These are phyloP conservation scores for Chromoteleia sp. DNA, from an alignment of 2,888 invertebrate genomes.

Conservation along the genomic window DNA sequence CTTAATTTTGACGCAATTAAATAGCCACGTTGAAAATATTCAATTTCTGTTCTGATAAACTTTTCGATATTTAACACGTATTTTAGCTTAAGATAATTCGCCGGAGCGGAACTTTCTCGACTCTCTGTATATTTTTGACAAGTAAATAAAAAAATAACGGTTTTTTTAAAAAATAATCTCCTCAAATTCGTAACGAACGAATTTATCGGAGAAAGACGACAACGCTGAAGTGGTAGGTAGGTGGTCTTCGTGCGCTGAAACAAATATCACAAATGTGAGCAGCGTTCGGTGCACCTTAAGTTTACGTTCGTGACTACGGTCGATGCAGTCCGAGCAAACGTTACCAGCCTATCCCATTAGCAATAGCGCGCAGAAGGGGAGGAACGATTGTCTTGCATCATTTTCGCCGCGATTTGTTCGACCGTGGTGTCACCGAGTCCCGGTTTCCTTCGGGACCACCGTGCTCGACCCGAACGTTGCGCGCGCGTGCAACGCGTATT, in stretches of 20 bases:
- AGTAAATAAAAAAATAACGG: too few relatives aligned
- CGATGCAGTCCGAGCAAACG: constrained; percentile 30
- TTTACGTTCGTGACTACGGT: constrained; percentile 21
- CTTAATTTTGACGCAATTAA: too few relatives aligned
- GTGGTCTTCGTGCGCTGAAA: constrained; percentile 2
- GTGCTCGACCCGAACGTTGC: not conserved
- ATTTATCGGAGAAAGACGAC: not conserved
- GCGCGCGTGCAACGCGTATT: constrained; percentile 1
- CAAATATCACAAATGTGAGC: constrained; percentile 41
- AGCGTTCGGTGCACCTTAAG: constrained; percentile 39
- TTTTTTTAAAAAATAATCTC: too few relatives aligned
- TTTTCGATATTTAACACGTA: too few relatives aligned
- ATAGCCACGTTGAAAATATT: too few relatives aligned
- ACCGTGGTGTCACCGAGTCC: constrained; percentile 34
- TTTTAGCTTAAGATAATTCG: too few relatives aligned
- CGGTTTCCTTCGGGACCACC: constrained; percentile 50
- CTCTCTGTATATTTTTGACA: too few relatives aligned
- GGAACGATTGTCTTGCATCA: constrained; percentile 59
- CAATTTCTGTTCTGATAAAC: too few relatives aligned
- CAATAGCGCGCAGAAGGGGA: constrained; percentile 29
- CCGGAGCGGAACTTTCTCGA: too few relatives aligned
- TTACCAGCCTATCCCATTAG: constrained; percentile 39
- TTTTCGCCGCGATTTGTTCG: constrained; percentile 55
- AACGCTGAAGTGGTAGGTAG: not conserved
- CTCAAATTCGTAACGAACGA: too few relatives aligned